phyloP scores from a whole-genome alignment of 2,888 invertebrate species.

The Ormyrus labotus region DNA sequence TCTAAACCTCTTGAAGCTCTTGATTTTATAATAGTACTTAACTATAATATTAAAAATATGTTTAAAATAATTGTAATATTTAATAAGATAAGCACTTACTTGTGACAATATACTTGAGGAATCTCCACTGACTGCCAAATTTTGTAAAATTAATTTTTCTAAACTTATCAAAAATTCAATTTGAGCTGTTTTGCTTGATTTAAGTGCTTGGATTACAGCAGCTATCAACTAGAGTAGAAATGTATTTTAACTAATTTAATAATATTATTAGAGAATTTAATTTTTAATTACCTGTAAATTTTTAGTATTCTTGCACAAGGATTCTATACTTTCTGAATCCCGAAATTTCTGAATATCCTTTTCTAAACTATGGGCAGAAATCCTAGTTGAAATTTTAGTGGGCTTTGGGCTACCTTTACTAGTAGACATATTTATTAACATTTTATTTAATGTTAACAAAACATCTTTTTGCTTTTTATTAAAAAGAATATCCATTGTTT shows the following conservation, averaged over 20 bases:
- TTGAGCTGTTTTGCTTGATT: constrained; percentile 77
- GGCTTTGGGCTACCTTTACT: constrained; percentile 66
- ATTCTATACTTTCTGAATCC: constrained; percentile 63
- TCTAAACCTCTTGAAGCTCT: constrained; percentile 78
- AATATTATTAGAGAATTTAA: constrained; percentile 13
- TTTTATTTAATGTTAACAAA: constrained; percentile 66
- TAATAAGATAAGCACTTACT: constrained; percentile 58
- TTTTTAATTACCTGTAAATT: constrained; percentile 66
- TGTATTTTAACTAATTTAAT: not conserved
- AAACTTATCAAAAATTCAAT: constrained; percentile 80
- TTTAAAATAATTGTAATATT: constrained; percentile 63
- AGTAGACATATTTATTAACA: constrained; percentile 66
- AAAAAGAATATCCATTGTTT: constrained; percentile 67
- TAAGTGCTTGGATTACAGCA: constrained; percentile 79
- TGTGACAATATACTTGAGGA: constrained; percentile 78
- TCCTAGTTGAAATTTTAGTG: constrained; percentile 66
- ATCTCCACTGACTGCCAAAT: constrained; percentile 70
- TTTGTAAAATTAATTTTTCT: constrained; percentile 80
- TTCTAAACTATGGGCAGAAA: constrained; percentile 73
- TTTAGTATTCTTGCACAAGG: constrained; percentile 65
- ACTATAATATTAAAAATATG: constrained; percentile 70
- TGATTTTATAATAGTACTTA: constrained; percentile 79
- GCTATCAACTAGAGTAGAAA: constrained; percentile 71
- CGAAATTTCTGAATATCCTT: constrained; percentile 70
- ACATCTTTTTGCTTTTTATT: constrained; percentile 70